Evolutionary conservation across 1,140 invertebrate species (phyloP).

Genomic region (Nasonia vitripennis): DNA sequence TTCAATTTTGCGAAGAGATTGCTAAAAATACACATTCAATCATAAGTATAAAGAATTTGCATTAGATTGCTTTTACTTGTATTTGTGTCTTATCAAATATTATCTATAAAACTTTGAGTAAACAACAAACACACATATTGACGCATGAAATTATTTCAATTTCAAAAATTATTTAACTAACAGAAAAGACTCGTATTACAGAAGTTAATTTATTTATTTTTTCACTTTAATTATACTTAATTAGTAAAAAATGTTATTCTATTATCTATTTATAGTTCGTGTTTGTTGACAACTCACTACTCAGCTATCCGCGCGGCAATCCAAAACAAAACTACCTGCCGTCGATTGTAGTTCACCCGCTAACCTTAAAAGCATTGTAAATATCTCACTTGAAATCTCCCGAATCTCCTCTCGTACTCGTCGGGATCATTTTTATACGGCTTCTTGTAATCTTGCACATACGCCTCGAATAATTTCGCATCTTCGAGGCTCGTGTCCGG

Average conservation of each 20-base stretch:
- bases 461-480: conserved; percentile 77
- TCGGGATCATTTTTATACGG: conserved; percentile 77
- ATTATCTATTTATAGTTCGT: too few species aligned
- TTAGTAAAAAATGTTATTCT: too few species aligned
- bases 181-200: neutral
- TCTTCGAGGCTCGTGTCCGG: conserved; percentile 61
- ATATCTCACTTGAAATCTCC: conserved; percentile 80
- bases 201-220: too few species aligned
- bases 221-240: too few species aligned
- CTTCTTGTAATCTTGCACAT: conserved; percentile 81
- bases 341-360: neutral
- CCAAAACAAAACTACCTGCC: neutral
- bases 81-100: neutral
- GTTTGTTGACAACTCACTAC: too few species aligned
- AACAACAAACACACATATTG: neutral
- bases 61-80: neutral
- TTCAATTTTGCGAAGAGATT: conserved; percentile 78
- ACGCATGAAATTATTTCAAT: neutral
- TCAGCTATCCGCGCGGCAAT: neutral
- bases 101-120: neutral
- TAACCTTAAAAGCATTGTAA: neutral
- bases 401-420: conserved; percentile 78
- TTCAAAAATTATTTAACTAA: neutral
- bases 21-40: conserved; percentile 67
- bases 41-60: neutral